Base-by-base conservation (phyloP, 2,113 vertebrate species). In the Pachyramphus minor region DNA sequence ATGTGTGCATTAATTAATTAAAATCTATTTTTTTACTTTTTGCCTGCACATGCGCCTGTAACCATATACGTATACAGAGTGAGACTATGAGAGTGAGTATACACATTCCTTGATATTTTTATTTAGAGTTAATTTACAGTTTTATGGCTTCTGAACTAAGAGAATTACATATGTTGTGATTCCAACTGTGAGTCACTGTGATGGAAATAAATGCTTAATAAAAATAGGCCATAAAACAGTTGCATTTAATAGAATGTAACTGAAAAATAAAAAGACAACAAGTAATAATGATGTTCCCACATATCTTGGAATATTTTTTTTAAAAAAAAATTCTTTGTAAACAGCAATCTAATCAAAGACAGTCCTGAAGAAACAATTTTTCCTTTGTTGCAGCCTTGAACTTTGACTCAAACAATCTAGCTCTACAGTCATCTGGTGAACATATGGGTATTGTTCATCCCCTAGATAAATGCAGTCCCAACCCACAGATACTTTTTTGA, bases 361-460 rank as follows among this genome's bases (percentile, higher is more conserved):
- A 92, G 42, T 62, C 21, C 45, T 63, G 55, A 95, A 66, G 87
- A 96, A 86, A 89, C 76, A 80, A 87, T 33, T 91, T 93, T 47
- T 74, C 27, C 71, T 85, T 92, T 92, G 41, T 82, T 80, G 27
- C 1, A 5, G 63, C 33, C 93, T 85, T 96, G 72, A 96, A 93
- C 71, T 96, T 96, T 96, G 67, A 92, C 83, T 96, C 47, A 68
- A 44, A 80, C 63, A 85, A 62, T 59, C 60, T 44, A 94, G 50
- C 17, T 74, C 81, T 53, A 14, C 78, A 87, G 44, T 94, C 85
- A 94, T 96, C 88, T 97, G 95, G 80, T 87, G 84, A 93, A 81
- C 97, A 97, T 89, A 93, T 97, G 95, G 20, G 5, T 20, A 59
- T 84, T 95, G 64, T 75, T 97, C 96, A 63, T 91, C 84, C 24